Evolutionary conservation across 2,797 vertebrate genomes (phyloP), one percentile per base, ranked within the genome.

Genomic region (Lacerta viridis): DNA sequence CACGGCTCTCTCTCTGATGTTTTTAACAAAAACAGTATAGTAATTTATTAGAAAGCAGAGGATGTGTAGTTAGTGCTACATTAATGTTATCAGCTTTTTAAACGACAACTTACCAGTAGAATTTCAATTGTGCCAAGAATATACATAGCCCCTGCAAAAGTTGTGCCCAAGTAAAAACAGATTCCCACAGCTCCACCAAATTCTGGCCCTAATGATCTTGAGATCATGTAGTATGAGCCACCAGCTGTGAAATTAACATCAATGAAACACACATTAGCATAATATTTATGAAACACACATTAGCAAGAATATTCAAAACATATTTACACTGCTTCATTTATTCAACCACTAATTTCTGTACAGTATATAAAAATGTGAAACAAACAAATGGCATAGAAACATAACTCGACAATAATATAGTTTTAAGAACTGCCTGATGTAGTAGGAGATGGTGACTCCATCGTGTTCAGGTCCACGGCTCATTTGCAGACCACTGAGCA

Each of bases 211-310:
- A 99, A 95, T 29, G 99, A 98, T 92, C 99, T 97, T 68, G 99
- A 99, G 33, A 99, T 99, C 99, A 99, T 99, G 92, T 99, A 99
- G 94, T 99, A 99, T 0, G 99, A 98, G 59, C 99, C 99, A 75
- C 99, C 99, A 86, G 99, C 99, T 99, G 94, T 39, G 84, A 91
- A 83, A 88, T 5, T 59, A 36, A 78, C 4, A 50, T 64, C 50
- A 36, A 69, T 11, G 83, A 27, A 69, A 85, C 7, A 61, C 25
- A 69, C 36, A 85, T 85, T 74, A 81, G 23, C 3, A 7, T 17
- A 20, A 27, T 29, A 50, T 4, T 82, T 17, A 88, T 11, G 83
- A 27, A 69, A 85, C 7, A 61, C 25, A 69, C 36, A 85, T 85
- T 74, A 81, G 23, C 29, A 61, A 88, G 20, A 4, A 27, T 33